Base-by-base conservation (phyloP, 2,888 invertebrate genomes). In the Chrysotoxum bicinctum region DNA sequence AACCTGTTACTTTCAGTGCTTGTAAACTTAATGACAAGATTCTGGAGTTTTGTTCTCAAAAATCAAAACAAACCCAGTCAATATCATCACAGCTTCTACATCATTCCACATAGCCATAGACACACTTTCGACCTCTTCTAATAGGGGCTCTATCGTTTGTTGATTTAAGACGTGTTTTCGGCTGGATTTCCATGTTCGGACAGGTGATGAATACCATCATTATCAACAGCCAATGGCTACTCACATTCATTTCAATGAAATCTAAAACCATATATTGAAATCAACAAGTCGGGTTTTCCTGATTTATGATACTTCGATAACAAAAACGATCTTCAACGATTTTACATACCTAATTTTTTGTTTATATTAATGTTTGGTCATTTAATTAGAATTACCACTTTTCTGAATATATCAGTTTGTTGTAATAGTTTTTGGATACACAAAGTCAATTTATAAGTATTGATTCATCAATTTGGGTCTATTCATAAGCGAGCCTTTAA, bases 171-270 rank as follows among this genome's bases (percentile, higher is more conserved):
- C 10, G 9, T 60, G 21, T 60, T 52, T 23, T 54, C 23, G 40
- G 12, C 19, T 58, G 37, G 37, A 72, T 62, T 69, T 52, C 45
- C 40, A 54, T 78, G 77, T 77, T 77, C 60, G 26, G 35, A 54
- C 54, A 45, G 21, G 60, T 78, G 77, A 82, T 82, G 48, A 83
- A 83, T 83, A 32, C 69, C 64, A 69, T 70, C 78, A 78, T 83
- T 83, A 83, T 73, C 43, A n/a, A 9, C 16, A 14, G 3, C 43
- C 50, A 77, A 60, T 68, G n/a, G 35, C 72, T 66, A 66, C 48
- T 66, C 72, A 52, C n/a, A 45, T 66, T 69, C 74, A 75, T 84
- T 84, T 72, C 48, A 80, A 72, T 84, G 80, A 84, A 84, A 84
- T 54, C 43, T 19, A 76, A 84, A 58, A 79, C 56, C 12, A 16